Conservation (phyloP, 2,797 vertebrate species). For the Anguilla anguilla region DNA sequence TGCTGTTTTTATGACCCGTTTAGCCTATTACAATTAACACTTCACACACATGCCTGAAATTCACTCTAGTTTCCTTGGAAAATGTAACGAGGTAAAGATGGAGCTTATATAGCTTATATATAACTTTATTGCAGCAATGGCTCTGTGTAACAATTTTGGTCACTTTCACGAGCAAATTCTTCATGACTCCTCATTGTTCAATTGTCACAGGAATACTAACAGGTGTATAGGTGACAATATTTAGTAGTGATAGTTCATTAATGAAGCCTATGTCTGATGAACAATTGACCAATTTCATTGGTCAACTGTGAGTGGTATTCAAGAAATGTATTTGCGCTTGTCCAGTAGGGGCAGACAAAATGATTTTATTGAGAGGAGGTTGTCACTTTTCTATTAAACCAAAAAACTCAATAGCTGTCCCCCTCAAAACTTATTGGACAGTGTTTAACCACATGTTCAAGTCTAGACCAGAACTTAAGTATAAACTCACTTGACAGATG, state of each 20-base stretch:
- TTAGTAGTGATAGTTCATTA: constrained; percentile 48
- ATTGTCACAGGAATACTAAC: constrained; percentile 36
- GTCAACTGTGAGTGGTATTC: background rate
- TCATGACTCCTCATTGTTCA: constrained; percentile 20
- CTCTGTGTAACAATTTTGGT: constrained; percentile 35
- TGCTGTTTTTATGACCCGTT: background rate
- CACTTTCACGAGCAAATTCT: background rate
- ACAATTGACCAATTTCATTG: too few relatives aligned
- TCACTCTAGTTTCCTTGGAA: background rate
- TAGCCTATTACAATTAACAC: background rate
- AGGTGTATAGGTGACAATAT: constrained; percentile 43
- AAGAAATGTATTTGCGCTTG: background rate
- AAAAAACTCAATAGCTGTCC: background rate
- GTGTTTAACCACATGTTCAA: background rate
- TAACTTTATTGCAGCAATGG: background rate
- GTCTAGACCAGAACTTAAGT: background rate
- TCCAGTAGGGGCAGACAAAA: constrained; percentile 7
- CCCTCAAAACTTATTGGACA: background rate
- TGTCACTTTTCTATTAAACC: background rate
- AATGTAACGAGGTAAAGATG: background rate
- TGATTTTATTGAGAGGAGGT: background rate
- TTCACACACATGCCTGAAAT: background rate
- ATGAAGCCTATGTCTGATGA: constrained; percentile 24
- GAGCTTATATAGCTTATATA: background rate
- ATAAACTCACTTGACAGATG: background rate